phyloP scores from a whole-genome alignment of 92 coral and sea anemone genomes.

The Diadumene lineata region DNA sequence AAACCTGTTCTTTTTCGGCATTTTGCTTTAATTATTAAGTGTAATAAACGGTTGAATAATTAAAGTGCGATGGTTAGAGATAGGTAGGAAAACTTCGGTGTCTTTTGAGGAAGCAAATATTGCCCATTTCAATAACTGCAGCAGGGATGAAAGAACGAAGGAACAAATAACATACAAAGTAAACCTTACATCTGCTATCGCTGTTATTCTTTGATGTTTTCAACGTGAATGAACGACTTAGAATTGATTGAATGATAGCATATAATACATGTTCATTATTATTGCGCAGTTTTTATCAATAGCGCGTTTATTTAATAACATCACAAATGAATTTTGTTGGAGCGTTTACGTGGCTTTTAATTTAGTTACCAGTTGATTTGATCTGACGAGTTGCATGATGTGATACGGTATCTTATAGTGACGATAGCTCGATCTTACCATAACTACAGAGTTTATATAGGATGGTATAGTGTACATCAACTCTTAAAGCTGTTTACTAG shows the following conservation, averaged over 20 bases:
- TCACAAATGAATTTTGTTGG: too few species aligned
- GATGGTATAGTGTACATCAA: neutral
- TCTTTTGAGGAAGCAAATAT: neutral
- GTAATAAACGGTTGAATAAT: neutral
- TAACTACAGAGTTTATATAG: neutral
- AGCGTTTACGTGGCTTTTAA: too few species aligned
- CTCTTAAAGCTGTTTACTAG: slow-evolving; percentile 10
- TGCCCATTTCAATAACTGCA: neutral
- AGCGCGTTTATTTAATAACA: too few species aligned
- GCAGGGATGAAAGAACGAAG: neutral
- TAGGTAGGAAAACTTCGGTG: neutral
- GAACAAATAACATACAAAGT: too few species aligned
- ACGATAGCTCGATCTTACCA: neutral
- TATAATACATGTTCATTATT: too few species aligned
- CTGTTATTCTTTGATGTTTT: too few species aligned
- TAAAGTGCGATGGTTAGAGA: neutral
- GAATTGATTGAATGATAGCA: too few species aligned
- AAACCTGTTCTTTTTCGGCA: neutral
- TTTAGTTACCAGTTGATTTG: too few species aligned
- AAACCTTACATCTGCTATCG: too few species aligned
- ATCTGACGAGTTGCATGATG: too few species aligned
- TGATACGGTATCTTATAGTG: neutral
- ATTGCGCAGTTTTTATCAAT: too few species aligned
- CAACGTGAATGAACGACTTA: neutral
- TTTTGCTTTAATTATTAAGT: neutral